Evolutionary conservation across 2,797 vertebrate genomes (phyloP).

Genomic region (Florisuga fusca): DNA sequence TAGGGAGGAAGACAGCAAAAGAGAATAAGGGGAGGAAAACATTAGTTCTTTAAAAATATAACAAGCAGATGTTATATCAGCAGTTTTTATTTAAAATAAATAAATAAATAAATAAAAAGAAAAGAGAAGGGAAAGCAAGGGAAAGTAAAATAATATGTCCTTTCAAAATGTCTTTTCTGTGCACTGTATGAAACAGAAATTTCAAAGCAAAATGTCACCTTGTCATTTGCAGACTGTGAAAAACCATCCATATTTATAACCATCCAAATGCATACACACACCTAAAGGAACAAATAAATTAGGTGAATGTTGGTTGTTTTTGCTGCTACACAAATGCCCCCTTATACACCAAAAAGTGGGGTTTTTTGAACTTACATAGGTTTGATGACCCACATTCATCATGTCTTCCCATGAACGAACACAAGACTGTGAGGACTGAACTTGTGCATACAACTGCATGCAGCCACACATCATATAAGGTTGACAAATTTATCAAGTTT

Average conservation of each 20-base stretch:
- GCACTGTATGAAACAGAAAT: not conserved
- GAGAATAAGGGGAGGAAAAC: slow-evolving; percentile 80
- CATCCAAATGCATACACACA: not conserved
- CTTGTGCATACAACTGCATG: not conserved
- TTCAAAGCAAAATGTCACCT: not conserved
- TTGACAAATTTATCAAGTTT: not conserved
- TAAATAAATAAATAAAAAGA: not conserved
- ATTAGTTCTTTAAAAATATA: slow-evolving; percentile 79
- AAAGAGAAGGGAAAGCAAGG: not conserved
- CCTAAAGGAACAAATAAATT: slow-evolving; percentile 3
- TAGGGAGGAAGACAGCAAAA: slow-evolving; percentile 74
- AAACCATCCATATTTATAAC: not conserved
- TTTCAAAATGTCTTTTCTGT: not conserved
- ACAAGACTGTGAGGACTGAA: not conserved
- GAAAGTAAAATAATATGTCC: slow-evolving; percentile 33
- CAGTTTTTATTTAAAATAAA: slow-evolving; percentile 48
- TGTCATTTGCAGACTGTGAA: not conserved
- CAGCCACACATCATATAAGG: not conserved
- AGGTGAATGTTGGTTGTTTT: not conserved
- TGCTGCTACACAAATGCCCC: not conserved
- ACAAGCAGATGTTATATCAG: slow-evolving; percentile 74
- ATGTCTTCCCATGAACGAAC: not conserved
- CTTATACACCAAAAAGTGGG: not conserved
- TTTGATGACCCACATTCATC: not conserved
- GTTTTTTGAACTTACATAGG: not conserved